A percentile compares a stretch with the other conserved stretches of the same genome.
Conservation (phyloP, 2,888 invertebrate species). For the Halictus quadricinctus region DNA sequence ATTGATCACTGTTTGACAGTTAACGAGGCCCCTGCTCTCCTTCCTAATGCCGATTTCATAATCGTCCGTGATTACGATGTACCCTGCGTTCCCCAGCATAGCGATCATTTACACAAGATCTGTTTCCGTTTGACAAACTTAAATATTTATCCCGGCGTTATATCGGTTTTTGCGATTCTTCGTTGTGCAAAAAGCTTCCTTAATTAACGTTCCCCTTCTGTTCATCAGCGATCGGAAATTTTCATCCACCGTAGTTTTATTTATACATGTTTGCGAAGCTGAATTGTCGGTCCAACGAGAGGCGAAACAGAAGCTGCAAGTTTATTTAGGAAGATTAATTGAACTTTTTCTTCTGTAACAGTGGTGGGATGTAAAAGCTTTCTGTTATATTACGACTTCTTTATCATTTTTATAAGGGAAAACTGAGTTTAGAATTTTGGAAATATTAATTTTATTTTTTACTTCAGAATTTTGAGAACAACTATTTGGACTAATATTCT, state of each 20-base stretch:
- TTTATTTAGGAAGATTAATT: not conserved
- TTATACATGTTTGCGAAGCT: not conserved
- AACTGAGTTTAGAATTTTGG: too few species aligned
- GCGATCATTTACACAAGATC: not conserved
- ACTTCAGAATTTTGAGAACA: not conserved
- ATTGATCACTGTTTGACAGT: conserved; percentile 13
- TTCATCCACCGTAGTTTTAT: not conserved
- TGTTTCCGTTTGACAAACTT: not conserved
- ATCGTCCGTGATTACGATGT: not conserved
- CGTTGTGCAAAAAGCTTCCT: not conserved
- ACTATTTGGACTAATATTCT: not conserved
- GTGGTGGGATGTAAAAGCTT: not conserved
- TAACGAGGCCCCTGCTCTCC: conserved; percentile 5
- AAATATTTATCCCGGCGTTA: not conserved
- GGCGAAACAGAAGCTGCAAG: not conserved
- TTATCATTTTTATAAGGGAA: not conserved
- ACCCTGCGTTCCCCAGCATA: too few species aligned
- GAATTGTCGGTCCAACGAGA: not conserved
- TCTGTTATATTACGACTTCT: not conserved
- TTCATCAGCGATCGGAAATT: not conserved
- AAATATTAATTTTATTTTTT: too few species aligned
- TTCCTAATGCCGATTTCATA: conserved; percentile 8
- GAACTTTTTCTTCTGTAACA: not conserved
- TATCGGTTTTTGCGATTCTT: not conserved
- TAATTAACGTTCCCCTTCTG: not conserved